Evolutionary conservation across 2,797 vertebrate genomes (phyloP), one percentile per base, ranked within the genome.

Genomic region (Adrianichthys oophorus): DNA sequence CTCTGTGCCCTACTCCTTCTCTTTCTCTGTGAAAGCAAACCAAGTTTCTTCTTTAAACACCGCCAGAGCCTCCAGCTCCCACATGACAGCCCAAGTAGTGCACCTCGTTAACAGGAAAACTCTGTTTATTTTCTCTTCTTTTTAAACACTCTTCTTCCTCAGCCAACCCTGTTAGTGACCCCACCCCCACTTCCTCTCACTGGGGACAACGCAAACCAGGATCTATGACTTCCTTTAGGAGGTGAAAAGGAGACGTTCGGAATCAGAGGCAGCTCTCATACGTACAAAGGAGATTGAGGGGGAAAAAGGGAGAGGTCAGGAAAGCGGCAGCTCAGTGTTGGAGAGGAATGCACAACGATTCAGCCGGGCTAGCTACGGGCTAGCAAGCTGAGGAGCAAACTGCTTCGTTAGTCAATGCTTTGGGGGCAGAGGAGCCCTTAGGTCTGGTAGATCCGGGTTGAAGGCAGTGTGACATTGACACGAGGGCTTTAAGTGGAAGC

Each of bases 61-160:
- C 89, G 78, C 86, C 89, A 92, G 89, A 89, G 75, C 59, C 79
- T 80, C 77, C 53, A 40, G 61, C 84, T 85, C 78, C 74, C 78
- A 77, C 83, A 85, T 59, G 71, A 78, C 83, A 76, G 80, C 71
- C 78, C 78, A 82, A 82, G 84, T 65, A 59, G 78, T 56, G 67
- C 80, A 80, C 85, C 85, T 89, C 81, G 84, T 91, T 91, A 89
- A 90, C 89, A 92, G 91, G 91, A 93, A 93, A 91, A 78, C 77
- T 83, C 87, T 88, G 88, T 92, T 93, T 92, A 92, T 92, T 91
- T 90, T 89, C 87, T 66, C 69, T 67, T 62, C 80, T 84, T 89
- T 89, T 87, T 80, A 86, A 89, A 87, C 87, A 86, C 86, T 81
- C 80, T 70, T 86, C 84, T 89, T 86, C 85, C 87, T 84, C 74